Percentiles rank a stretch among this genome's conserved stretches.
phyloP scores from a whole-genome alignment of 2,797 vertebrate genomes.

The Bradypodion ventrale region DNA sequence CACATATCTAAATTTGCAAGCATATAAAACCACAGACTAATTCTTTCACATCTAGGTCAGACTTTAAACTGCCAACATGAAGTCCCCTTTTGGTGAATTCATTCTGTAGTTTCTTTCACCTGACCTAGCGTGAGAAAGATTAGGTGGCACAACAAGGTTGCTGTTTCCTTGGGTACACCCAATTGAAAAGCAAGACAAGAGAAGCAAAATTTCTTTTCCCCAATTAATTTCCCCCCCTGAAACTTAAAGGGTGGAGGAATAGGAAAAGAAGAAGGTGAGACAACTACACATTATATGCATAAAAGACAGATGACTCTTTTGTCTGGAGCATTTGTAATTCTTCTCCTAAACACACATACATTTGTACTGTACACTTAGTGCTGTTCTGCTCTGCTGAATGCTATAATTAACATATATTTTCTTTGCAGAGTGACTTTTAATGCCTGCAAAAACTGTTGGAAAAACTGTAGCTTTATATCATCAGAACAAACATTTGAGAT shows the following conservation, averaged over 20 bases:
- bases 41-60: no score
- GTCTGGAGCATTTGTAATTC: slow-evolving; percentile 20
- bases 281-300: background rate
- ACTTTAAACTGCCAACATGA: no score
- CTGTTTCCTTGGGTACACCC: no score
- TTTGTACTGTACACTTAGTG: slow-evolving; percentile 5
- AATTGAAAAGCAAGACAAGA: no score
- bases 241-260: background rate
- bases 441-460: slow-evolving; percentile 7
- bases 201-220: no score
- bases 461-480: background rate
- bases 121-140: no score
- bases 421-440: slow-evolving; percentile 27
- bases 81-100: no score
- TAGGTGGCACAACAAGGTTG: no score
- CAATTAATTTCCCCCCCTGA: no score
- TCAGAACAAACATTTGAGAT: slow-evolving; percentile 5
- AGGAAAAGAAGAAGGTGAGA: background rate
- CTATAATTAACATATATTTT: slow-evolving; percentile 46
- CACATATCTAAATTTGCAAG: no score
- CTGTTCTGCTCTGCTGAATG: slow-evolving; percentile 39
- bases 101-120: no score
- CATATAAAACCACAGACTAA: no score
- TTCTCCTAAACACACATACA: slow-evolving; percentile 23
- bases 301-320: background rate